Evolutionary conservation across 2,888 invertebrate genomes (phyloP).

Genomic region (Acleris literana): DNA sequence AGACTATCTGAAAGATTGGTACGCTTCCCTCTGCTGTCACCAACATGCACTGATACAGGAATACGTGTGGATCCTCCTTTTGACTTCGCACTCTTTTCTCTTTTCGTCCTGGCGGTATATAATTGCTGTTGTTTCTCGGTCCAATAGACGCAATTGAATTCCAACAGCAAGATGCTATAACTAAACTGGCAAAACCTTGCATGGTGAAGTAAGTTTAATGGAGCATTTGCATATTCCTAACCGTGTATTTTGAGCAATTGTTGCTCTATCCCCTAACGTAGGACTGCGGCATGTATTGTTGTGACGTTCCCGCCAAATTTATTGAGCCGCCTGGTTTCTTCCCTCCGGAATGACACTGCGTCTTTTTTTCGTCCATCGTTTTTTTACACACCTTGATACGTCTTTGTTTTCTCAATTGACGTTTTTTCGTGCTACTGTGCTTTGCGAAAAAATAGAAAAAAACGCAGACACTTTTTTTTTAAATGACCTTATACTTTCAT

Average conservation of each 20-base stretch:
- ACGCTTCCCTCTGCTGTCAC: neutral
- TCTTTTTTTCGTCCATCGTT: neutral
- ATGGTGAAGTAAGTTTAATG: neutral
- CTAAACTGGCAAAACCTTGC: neutral
- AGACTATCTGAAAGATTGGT: constrained; percentile 3
- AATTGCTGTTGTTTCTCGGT: constrained; percentile 2
- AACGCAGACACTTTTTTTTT: too few species aligned
- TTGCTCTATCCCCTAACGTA: too few species aligned
- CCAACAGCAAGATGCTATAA: neutral
- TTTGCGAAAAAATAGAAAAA: too few species aligned
- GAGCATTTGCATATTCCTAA: too few species aligned
- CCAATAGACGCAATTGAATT: constrained; percentile 1
- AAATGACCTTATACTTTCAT: too few species aligned
- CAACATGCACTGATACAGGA: constrained; percentile 11
- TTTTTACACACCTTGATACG: neutral
- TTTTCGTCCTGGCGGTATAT: constrained; percentile 2
- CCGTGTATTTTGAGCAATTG: too few species aligned
- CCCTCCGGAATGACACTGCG: too few species aligned
- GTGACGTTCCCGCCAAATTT: too few species aligned
- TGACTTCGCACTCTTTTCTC: neutral
- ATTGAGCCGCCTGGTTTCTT: too few species aligned
- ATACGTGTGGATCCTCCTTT: constrained; percentile 4
- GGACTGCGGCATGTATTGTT: too few species aligned
- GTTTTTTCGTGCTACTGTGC: constrained; percentile 13
- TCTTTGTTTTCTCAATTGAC: neutral